These are phyloP conservation scores for Epicauta chinensis DNA, from an alignment of 1,140 invertebrate species.

Conservation along the genomic window DNA sequence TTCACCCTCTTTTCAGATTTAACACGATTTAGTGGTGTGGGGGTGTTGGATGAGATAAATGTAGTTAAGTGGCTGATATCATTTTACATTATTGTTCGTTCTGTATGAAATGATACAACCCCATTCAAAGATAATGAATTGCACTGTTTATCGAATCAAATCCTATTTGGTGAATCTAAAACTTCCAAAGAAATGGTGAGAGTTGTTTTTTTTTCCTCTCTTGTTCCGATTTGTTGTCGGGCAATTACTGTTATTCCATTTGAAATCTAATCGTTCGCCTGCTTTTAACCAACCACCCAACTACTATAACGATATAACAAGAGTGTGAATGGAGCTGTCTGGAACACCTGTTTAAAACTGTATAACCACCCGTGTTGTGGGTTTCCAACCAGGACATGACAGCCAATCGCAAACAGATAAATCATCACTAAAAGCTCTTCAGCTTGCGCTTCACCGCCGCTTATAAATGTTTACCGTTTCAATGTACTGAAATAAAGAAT, in stretches of 20 bases:
- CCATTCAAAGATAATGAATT: too few species aligned
- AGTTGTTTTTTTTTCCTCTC: too few species aligned
- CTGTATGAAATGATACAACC: too few species aligned
- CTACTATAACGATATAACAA: conserved; percentile 23
- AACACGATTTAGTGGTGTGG: too few species aligned
- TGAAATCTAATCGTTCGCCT: neutral
- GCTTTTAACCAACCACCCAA: conserved; percentile 16
- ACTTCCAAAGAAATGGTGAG: too few species aligned
- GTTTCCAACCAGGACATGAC: conserved; percentile 22
- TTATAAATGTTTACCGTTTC: conserved; percentile 16
- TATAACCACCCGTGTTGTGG: conserved; percentile 25
- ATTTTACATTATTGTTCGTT: conserved; percentile 26
- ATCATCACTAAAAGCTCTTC: conserved; percentile 35
- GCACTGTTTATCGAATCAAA: too few species aligned
- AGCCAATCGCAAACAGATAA: conserved; percentile 29
- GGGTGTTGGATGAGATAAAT: conserved; percentile 27
- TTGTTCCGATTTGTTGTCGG: neutral
- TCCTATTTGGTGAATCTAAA: too few species aligned
- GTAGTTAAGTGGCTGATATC: conserved; percentile 34
- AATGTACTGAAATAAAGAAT: conserved; percentile 1
- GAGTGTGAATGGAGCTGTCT: conserved; percentile 26
- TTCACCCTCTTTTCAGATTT: conserved; percentile 5
- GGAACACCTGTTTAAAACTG: conserved; percentile 30
- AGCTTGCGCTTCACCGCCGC: conserved; percentile 8
- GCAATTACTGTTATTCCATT: neutral